These are phyloP conservation scores for Mythimna ferrago DNA, from an alignment of 2,888 invertebrate genomes.

Conservation along the genomic window DNA sequence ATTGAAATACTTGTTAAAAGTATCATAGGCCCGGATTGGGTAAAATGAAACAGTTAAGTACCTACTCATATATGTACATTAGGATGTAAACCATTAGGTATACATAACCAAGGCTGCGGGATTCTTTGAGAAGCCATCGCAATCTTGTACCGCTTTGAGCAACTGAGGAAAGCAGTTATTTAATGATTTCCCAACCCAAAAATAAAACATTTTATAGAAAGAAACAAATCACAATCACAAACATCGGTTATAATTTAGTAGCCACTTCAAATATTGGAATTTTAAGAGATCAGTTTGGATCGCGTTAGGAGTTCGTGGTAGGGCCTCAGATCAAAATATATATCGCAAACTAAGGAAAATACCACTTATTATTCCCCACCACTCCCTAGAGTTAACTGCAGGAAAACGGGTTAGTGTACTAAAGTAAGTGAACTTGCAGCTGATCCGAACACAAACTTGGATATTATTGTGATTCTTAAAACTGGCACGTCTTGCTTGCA, in stretches of 20 bases:
- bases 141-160: no score
- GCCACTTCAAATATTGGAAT: no score
- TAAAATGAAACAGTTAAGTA: background rate
- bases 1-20: slow-evolving; percentile 39
- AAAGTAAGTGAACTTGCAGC: slow-evolving; percentile 31
- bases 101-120: no score
- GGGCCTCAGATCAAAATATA: slow-evolving; percentile 12
- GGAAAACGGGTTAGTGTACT: slow-evolving; percentile 35
- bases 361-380: slow-evolving; percentile 36
- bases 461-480: slow-evolving; percentile 50
- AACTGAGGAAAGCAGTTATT: no score
- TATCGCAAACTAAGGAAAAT: background rate
- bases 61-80: background rate
- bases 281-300: no score
- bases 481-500: slow-evolving; percentile 40
- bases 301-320: no score
- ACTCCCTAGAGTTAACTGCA: slow-evolving; percentile 34
- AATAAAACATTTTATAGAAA: no score
- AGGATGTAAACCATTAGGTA: background rate
- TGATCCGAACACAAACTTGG: slow-evolving; percentile 47
- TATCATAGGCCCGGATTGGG: background rate
- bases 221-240: no score
- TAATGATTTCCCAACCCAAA: no score
- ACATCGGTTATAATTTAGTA: no score
- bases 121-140: no score